These are phyloP conservation scores for Meandrusa payeni DNA, from an alignment of 2,888 invertebrate species.

Conservation along the genomic window DNA sequence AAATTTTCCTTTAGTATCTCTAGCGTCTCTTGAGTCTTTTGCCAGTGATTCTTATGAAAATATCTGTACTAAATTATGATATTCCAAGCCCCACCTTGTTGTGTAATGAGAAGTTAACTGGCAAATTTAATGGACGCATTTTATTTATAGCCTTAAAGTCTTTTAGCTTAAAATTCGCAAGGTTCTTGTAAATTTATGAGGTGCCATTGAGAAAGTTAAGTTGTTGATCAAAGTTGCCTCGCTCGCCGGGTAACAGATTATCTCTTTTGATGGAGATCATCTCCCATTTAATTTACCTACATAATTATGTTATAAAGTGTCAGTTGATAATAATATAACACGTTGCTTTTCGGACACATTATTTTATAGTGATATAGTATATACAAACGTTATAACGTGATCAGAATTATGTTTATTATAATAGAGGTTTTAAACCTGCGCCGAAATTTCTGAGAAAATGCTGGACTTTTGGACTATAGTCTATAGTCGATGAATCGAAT, in stretches of 20 bases:
- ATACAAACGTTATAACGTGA: no score
- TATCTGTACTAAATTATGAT: no score
- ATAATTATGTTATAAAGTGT: constrained; percentile 34
- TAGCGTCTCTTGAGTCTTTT: no score
- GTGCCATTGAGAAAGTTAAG: constrained; percentile 57
- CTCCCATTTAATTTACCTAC: constrained; percentile 40
- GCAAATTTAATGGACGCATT: constrained; percentile 56
- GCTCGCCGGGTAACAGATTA: constrained; percentile 43
- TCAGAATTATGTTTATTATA: no score
- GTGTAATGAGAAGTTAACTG: constrained; percentile 56
- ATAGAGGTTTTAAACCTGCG: no score
- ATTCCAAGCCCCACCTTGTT: constrained; percentile 31
- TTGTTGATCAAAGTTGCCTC: constrained; percentile 54
- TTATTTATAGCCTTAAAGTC: constrained; percentile 53
- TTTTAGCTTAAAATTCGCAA: constrained; percentile 54
- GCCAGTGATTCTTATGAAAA: no score
- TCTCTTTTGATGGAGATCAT: constrained; percentile 47
- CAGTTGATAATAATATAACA: constrained; percentile 3
- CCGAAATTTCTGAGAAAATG: no score
- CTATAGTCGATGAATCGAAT: no score
- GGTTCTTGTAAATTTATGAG: constrained; percentile 54
- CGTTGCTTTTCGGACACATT: no score
- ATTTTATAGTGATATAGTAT: no score
- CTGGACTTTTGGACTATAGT: no score
- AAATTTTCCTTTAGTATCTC: no score